Evolutionary conservation across 92 coral and sea anemone genomes (phyloP).

Genomic region (Micromussa lordhowensis): DNA sequence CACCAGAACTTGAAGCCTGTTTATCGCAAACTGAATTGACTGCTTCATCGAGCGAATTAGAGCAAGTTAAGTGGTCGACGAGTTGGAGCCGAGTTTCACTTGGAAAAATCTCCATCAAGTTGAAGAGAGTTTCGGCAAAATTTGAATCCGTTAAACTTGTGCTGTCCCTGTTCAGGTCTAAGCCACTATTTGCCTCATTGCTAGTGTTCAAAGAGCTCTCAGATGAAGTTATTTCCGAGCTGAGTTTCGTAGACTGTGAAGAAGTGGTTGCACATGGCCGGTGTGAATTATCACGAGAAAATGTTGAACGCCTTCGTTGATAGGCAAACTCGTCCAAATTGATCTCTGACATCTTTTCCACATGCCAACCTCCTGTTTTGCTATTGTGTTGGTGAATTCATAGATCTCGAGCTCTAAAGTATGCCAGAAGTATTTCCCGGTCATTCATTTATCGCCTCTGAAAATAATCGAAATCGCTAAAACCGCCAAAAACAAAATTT

Average conservation of each 20-base stretch:
- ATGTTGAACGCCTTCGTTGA: constrained; percentile 28
- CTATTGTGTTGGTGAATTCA: background rate
- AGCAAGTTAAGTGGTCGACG: constrained; percentile 21
- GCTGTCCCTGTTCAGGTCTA: background rate
- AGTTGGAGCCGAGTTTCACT: constrained; percentile 20
- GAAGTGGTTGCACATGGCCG: constrained; percentile 8
- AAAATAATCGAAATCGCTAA: background rate
- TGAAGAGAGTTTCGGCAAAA: background rate
- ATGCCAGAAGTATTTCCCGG: background rate
- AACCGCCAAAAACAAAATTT: background rate
- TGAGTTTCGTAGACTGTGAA: background rate
- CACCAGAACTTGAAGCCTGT: background rate
- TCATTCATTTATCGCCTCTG: background rate
- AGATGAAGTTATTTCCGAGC: background rate
- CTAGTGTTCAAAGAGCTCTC: background rate
- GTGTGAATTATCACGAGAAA: background rate
- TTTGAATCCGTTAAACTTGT: background rate
- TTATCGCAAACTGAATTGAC: constrained; percentile 24
- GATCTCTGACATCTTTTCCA: constrained; percentile 13
- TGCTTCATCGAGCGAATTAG: constrained; percentile 6
- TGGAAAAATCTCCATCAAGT: constrained; percentile 2
- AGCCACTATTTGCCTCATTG: background rate
- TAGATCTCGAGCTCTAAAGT: no score
- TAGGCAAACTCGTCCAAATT: constrained; percentile 36
- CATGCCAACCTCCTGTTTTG: background rate